Conservation (phyloP, 1,140 invertebrate species). For the Meloidogyne hapla region DNA sequence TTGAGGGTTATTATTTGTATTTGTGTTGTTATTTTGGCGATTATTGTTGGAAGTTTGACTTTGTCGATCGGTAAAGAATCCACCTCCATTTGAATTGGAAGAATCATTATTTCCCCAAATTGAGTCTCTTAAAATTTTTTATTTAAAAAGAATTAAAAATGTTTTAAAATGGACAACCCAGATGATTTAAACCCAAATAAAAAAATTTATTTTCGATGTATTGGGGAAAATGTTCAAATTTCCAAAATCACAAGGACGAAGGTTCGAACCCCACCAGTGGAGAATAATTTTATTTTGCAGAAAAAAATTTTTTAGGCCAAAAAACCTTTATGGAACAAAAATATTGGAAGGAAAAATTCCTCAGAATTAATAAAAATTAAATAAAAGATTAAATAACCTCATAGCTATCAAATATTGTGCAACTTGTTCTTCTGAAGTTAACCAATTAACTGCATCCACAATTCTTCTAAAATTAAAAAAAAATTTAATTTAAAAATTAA, state of each 20-base stretch:
- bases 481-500: too few species aligned
- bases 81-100: conserved; percentile 67
- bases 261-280: too few species aligned
- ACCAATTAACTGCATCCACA: conserved; percentile 81
- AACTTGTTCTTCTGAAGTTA: conserved; percentile 84
- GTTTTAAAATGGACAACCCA: too few species aligned
- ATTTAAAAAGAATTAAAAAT: too few species aligned
- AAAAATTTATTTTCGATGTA: too few species aligned
- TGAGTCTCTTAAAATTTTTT: conserved; percentile 6
- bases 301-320: too few species aligned
- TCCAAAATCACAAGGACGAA: too few species aligned
- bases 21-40: conserved; percentile 49
- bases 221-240: too few species aligned
- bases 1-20: neutral
- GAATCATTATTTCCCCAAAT: conserved; percentile 27
- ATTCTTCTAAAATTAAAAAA: conserved; percentile 79
- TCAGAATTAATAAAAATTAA: too few species aligned
- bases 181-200: too few species aligned
- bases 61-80: conserved; percentile 30
- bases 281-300: conserved; percentile 16
- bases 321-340: too few species aligned
- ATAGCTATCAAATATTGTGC: conserved; percentile 82
- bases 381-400: conserved; percentile 72
- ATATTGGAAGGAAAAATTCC: too few species aligned
- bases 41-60: neutral